Conservation (phyloP, 1,140 invertebrate species). For the Ceratosolen fusciceps region DNA sequence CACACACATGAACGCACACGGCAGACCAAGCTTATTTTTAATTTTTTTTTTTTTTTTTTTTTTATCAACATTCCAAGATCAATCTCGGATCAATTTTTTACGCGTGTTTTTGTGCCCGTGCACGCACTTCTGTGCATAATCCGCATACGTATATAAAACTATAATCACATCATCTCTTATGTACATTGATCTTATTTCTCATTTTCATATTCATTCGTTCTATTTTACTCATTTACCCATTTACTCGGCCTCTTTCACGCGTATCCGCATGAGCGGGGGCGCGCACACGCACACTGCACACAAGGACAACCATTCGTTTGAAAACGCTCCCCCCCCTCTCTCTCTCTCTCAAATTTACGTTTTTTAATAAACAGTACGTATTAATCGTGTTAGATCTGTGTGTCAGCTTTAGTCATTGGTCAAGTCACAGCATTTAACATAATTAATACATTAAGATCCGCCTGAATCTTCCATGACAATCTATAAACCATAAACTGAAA, state of each 20-base stretch:
- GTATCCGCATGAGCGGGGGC: not conserved
- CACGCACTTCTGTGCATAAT: slow-evolving; percentile 17
- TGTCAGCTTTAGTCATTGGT: no score
- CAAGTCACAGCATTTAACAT: not conserved
- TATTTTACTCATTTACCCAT: slow-evolving; percentile 7
- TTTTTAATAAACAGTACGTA: not conserved
- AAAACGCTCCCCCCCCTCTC: no score
- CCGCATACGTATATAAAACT: slow-evolving; percentile 48
- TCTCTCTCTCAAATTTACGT: no score
- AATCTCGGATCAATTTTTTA: not conserved
- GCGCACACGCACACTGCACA: no score
- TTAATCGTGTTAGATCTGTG: no score
- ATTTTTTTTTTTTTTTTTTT: no score
- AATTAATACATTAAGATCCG: not conserved
- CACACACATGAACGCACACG: not conserved
- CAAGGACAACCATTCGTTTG: no score
- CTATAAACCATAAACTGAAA: no score
- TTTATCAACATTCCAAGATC: not conserved
- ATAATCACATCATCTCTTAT: slow-evolving; percentile 57
- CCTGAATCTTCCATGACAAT: not conserved
- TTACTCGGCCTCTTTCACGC: not conserved
- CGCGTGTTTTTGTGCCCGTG: slow-evolving; percentile 35
- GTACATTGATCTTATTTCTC: slow-evolving; percentile 45
- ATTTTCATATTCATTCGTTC: slow-evolving; percentile 34
- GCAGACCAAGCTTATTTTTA: not conserved